Percentiles rank a stretch among this genome's conserved stretches.
Evolutionary conservation across 2,113 vertebrate genomes (phyloP).

Genomic region (Chionomys nivalis): DNA sequence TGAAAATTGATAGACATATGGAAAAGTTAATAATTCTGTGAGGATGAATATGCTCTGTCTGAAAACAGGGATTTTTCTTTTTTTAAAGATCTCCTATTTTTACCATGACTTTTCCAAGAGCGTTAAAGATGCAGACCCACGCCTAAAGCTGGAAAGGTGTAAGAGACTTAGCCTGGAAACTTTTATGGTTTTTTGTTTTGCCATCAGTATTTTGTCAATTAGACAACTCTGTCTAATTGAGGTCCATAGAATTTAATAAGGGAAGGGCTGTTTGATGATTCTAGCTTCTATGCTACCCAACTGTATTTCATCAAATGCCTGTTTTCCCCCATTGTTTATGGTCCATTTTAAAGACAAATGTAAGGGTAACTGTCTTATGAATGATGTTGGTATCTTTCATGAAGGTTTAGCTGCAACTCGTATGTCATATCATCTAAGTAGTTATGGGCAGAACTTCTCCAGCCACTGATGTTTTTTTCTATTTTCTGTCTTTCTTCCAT

Average conservation of each 20-base stretch:
- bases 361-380: not conserved
- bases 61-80: slow-evolving; percentile 45
- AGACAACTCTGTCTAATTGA: not conserved
- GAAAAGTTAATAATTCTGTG: slow-evolving; percentile 53
- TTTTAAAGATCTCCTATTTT: slow-evolving; percentile 7
- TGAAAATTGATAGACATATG: slow-evolving; percentile 50
- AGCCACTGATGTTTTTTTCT: not conserved
- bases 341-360: not conserved
- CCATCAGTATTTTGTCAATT: not conserved
- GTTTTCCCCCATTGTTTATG: not conserved
- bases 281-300: not conserved
- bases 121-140: not conserved
- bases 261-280: not conserved
- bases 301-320: not conserved
- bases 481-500: slow-evolving; percentile 13
- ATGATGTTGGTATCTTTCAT: not conserved
- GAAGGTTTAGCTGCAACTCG: not conserved
- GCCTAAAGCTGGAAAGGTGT: not conserved
- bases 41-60: slow-evolving; percentile 56
- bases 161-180: not conserved
- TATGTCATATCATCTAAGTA: not conserved
- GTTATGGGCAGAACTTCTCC: not conserved
- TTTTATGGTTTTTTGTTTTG: not conserved
- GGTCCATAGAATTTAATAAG: not conserved
- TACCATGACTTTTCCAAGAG: slow-evolving; percentile 5